Evolutionary conservation across 2,797 vertebrate species (phyloP), one percentile per base, ranked within the genome.

Genomic region (Adrianichthys oophorus): DNA sequence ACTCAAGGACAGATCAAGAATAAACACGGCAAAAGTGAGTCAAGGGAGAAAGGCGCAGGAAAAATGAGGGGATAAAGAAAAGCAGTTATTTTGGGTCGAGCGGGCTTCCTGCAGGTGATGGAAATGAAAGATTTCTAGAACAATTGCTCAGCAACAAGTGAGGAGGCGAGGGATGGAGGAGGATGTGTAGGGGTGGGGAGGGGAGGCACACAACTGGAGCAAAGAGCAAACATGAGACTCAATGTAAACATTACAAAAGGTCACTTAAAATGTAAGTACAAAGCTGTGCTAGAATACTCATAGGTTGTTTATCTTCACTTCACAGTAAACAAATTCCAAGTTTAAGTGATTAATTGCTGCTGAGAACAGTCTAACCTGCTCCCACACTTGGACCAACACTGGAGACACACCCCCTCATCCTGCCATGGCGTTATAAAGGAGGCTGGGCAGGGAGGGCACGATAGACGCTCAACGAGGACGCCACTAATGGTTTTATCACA

Each of bases 101-200:
- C 45, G 32, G 53, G 60, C 84, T 93, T 93, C 92, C 89, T 90
- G 91, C 91, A 92, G 91, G 91, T 93, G 91, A 91, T 85, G 89
- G 85, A 88, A 90, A 87, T 87, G 86, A 80, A 68, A 42, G 52
- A 86, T 85, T 82, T 82, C 78, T 83, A 65, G 72, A 92, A 92
- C 90, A 92, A 91, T 90, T 85, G 78, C 62, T 76, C 65, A 65
- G 76, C 64, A 70, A 82, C 80, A 76, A 85, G 72, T 84, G 68
- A 59, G 76, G 74, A 80, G 71, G 63, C 62, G 72, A 63, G 70
- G 62, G 68, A 62, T 56, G 56, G 78, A 71, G 68, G 82, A 74
- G 78, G 70, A 70, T 62, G 70, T 76, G 70, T 46, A 61, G 41
- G 19, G 23, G 13, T 15, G 13, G 15, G 16, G 41, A 15, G 5